Evolutionary conservation across 2,888 invertebrate species (phyloP).

Genomic region (Drepanosiphum platanoidis): DNA sequence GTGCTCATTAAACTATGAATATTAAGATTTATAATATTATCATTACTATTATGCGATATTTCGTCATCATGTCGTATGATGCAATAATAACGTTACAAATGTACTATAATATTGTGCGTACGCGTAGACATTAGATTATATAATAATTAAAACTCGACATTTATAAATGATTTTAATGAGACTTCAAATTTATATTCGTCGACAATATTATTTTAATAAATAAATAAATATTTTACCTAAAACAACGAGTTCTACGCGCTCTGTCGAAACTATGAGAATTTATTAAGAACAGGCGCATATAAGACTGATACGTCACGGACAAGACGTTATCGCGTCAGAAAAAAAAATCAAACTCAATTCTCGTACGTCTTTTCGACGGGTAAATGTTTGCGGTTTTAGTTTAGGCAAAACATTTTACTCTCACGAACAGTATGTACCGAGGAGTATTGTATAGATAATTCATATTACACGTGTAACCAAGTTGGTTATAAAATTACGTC

Average conservation of each 20-base stretch:
- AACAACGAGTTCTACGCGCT: too few species aligned
- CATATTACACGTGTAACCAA: neutral
- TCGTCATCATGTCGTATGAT: neutral
- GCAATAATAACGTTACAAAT: slow-evolving; percentile 15
- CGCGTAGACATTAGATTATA: slow-evolving; percentile 33
- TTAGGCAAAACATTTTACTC: neutral
- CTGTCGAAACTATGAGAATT: too few species aligned
- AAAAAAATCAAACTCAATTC: too few species aligned
- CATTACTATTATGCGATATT: neutral
- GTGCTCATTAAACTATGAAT: slow-evolving; percentile 48
- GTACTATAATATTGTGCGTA: slow-evolving; percentile 8
- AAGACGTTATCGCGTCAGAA: too few species aligned
- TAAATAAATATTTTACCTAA: slow-evolving; percentile 28
- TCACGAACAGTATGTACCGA: neutral
- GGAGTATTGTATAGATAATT: neutral
- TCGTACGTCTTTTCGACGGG: neutral
- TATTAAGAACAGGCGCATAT: too few species aligned
- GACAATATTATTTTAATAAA: slow-evolving; percentile 54
- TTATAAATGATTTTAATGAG: slow-evolving; percentile 52
- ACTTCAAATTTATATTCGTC: slow-evolving; percentile 49
- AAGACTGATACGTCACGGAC: too few species aligned
- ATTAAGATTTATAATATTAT: slow-evolving; percentile 16
- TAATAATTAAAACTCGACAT: slow-evolving; percentile 14
- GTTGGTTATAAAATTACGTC: too few species aligned
- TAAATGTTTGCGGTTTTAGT: neutral